Evolutionary conservation across 2,888 invertebrate genomes (phyloP), one percentile per base, ranked within the genome.

Genomic region (Chesias legatella): DNA sequence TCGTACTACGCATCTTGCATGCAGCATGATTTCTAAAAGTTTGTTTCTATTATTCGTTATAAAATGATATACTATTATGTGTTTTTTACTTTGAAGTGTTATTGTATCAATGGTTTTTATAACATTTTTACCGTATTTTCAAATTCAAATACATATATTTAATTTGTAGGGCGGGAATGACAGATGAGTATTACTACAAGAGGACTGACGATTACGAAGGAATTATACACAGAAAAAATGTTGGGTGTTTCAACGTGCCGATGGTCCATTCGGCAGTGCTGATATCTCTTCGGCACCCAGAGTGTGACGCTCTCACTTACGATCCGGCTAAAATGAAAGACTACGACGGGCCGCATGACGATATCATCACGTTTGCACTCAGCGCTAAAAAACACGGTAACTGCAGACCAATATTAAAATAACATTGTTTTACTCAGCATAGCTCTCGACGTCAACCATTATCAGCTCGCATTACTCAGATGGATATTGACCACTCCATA

Each of bases 191-290:
- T 69, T 95, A 98, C 68, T 95, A 98, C 71, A 78, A 90, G 52
- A 89, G 98, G 60, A 95, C 96, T 0, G 94, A 95, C 3, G 92
- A 94, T 28, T 99, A 98, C 70, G 91, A 93, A 58, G 92, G 93
- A 1, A 95, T 98, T 33, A 83, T 95, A 27, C 90, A 92, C 48
- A 79, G 92, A 7, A 89, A 92, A 43, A 90, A 90, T 37, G 67
- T 78, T 0, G 98, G 97, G 0, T 94, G 95, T 64, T 95, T 94
- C 67, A 63, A 83, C 3, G 98, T 98, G 0, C 96, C 98, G 0
- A 95, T 98, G 97, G 91, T 98, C 1, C 98, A 98, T 70, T 94
- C 95, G 0, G 94, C 95, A 3, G 92, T 98, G 7, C 80, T 99
- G 25, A 90, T 98, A 22, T 89, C 96, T 69, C 76, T 99, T 38